Base-by-base conservation (phyloP, 2,113 vertebrate genomes). In the Cebidichthys violaceus region DNA sequence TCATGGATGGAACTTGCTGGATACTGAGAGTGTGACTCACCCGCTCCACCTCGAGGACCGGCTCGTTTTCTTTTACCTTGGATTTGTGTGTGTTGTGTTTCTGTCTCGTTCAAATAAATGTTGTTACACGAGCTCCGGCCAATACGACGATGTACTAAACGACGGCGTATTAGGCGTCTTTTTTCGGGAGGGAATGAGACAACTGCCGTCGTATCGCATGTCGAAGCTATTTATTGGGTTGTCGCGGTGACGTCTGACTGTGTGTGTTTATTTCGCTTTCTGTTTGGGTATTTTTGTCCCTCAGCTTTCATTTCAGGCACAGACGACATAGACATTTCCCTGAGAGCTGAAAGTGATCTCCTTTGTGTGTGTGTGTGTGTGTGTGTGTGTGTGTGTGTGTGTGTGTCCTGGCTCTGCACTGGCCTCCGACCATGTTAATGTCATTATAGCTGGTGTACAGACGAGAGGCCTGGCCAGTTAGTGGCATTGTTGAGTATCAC, bases 391-490 rank as follows among this genome's bases (percentile, higher is more conserved):
- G 60, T 75, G 77, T 79, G 27, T 39, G 72, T 15, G 75, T 77
- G 64, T 69, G 66, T 61, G 76, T 70, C 61, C 88, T 93, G 95
- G 92, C 93, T 92, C 82, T 57, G 66, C 76, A 24, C 81, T 89
- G 85, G 93, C 90, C 85, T 93, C 90, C 92, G 92, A n/a, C 93
- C 92, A 93, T 88, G 93, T 90, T 94, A 95, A 95, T 92, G 78
- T 93, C 94, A 93, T 96, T 92, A 92, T 93, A 86, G 88, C 94
- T 81, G 81, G 66, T 93, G 93, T 90, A 91, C 92, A 95, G 94
- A 92, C 86, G 79, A 89, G 93, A 89, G 88, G 83, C 94, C 93
- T 88, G 89, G 94, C 94, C 93, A 94, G 92, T 93, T 92, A 93
- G 93, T 92, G 92, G 91, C 92, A 92, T 93, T 93, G 93, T 91